Conservation (phyloP, 2,888 invertebrate species). For the Agrochola lota region DNA sequence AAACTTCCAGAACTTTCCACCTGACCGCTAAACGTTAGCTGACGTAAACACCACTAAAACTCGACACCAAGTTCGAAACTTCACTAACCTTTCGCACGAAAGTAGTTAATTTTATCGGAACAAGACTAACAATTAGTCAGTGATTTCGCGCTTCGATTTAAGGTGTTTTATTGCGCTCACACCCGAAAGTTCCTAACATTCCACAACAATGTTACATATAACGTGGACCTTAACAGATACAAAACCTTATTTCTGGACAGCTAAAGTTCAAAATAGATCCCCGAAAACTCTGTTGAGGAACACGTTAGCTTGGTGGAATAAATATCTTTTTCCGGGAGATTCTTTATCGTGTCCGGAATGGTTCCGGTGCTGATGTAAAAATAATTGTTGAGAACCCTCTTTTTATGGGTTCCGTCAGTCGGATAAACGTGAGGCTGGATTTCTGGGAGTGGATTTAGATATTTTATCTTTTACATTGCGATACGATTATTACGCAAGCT, state of each 20-base stretch:
- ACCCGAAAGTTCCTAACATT: conserved; percentile 75
- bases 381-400: conserved; percentile 79
- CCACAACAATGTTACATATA: conserved; percentile 62
- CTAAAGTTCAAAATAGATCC: conserved; percentile 61
- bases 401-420: conserved; percentile 72
- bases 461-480: conserved; percentile 64
- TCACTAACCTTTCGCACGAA: conserved; percentile 50
- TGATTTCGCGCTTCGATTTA: conserved; percentile 81
- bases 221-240: conserved; percentile 29
- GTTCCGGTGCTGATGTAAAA: conserved; percentile 82
- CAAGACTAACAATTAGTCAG: conserved; percentile 82
- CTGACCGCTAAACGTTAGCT: conserved; percentile 46
- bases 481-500: conserved; percentile 58
- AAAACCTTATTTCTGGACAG: conserved; percentile 42
- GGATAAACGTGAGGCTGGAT: conserved; percentile 70
- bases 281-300: conserved; percentile 39
- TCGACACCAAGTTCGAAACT: conserved; percentile 58
- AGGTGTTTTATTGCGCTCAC: conserved; percentile 82
- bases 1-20: conserved; percentile 45
- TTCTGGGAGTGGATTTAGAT: conserved; percentile 69
- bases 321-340: conserved; percentile 81
- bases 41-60: conserved; percentile 48
- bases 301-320: conserved; percentile 71
- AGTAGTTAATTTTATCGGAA: conserved; percentile 79
- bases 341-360: conserved; percentile 80